phyloP scores from a whole-genome alignment of 2,113 vertebrate genomes.

The Gadus chalcogrammus region DNA sequence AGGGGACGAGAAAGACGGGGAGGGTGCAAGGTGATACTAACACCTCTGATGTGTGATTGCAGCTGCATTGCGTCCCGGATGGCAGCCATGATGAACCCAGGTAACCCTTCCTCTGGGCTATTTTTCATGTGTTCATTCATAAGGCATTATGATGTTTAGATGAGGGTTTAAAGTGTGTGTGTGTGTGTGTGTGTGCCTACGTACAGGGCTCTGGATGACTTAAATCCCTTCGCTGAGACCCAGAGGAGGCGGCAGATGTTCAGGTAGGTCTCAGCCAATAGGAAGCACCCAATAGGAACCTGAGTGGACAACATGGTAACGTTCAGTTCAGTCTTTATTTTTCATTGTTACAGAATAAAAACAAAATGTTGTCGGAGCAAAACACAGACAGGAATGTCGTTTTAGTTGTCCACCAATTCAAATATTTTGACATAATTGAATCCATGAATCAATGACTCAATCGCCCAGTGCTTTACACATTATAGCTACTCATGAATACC shows the following conservation, averaged over 20 bases:
- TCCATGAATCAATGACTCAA: no score
- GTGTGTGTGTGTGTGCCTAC: slow-evolving; percentile 39
- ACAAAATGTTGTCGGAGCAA: no score
- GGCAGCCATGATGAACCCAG: slow-evolving; percentile 56
- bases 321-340: no score
- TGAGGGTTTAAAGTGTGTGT: slow-evolving; percentile 46
- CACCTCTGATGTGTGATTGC: slow-evolving; percentile 40
- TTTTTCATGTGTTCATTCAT: slow-evolving; percentile 38
- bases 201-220: slow-evolving; percentile 86
- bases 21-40: slow-evolving; percentile 18
- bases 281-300: slow-evolving; percentile 43
- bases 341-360: no score
- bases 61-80: slow-evolving; percentile 55
- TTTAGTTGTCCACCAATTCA: no score
- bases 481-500: no score
- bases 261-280: slow-evolving; percentile 77
- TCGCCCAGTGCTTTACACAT: no score
- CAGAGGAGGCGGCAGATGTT: slow-evolving; percentile 92
- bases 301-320: slow-evolving; percentile 12
- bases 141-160: slow-evolving; percentile 52
- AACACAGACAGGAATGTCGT: no score
- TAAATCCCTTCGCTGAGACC: slow-evolving; percentile 83
- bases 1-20: slow-evolving; percentile 9
- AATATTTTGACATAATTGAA: no score
- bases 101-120: slow-evolving; percentile 57